Percentiles rank a stretch among this genome's conserved stretches.
Evolutionary conservation across 2,888 invertebrate species (phyloP).

Genomic region (Bruchidius siliquastri): DNA sequence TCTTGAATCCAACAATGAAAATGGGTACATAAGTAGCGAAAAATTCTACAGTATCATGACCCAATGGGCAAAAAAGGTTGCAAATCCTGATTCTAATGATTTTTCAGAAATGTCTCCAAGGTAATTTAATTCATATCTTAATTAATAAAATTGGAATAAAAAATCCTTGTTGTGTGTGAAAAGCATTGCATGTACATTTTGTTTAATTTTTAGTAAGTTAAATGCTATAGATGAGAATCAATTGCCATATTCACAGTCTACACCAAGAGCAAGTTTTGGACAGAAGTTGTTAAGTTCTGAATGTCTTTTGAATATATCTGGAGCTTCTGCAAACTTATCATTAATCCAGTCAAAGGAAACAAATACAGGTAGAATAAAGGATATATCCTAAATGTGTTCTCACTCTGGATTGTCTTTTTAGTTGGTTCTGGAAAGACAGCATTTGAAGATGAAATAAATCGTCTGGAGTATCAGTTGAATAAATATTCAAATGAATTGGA

Average conservation of each 20-base stretch:
- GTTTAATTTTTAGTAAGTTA: constrained; percentile 18
- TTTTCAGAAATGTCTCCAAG: constrained; percentile 22
- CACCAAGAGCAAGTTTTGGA: constrained; percentile 31
- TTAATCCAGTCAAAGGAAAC: not conserved
- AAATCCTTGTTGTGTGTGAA: no score
- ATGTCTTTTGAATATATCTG: constrained; percentile 21
- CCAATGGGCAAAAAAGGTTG: constrained; percentile 33
- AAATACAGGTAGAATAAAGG: not conserved
- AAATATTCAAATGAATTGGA: constrained; percentile 29
- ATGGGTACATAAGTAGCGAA: constrained; percentile 26
- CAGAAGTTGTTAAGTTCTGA: constrained; percentile 26
- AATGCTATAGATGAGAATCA: constrained; percentile 21
- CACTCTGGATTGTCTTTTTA: constrained; percentile 5
- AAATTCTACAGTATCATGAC: constrained; percentile 32
- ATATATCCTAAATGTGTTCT: not conserved
- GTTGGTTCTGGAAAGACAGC: constrained; percentile 22
- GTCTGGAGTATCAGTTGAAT: constrained; percentile 29
- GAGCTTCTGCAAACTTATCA: not conserved
- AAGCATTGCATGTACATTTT: not conserved
- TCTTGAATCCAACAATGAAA: constrained; percentile 30
- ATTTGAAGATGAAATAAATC: constrained; percentile 30
- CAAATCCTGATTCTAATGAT: constrained; percentile 14
- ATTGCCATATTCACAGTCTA: constrained; percentile 30
- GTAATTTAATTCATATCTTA: constrained; percentile 13
- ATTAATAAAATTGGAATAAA: no score